Evolutionary conservation across 2,113 vertebrate genomes (phyloP).

Genomic region (Theropithecus gelada): DNA sequence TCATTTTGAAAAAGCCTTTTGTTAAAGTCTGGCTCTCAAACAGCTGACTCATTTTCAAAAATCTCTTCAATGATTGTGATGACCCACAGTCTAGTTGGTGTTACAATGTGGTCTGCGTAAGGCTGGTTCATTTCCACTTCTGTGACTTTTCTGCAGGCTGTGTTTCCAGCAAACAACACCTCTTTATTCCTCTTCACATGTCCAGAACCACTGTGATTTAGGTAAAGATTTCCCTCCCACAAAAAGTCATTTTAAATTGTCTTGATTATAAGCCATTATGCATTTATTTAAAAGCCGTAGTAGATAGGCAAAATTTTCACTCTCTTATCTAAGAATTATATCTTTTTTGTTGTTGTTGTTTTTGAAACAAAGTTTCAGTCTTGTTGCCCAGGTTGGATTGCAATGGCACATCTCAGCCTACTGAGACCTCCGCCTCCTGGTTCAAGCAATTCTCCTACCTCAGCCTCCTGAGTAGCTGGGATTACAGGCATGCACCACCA

Average conservation of each 20-base stretch:
- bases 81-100: background rate
- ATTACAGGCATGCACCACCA: too few species aligned
- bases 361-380: too few species aligned
- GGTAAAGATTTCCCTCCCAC: background rate
- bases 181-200: background rate
- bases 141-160: background rate
- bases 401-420: too few species aligned
- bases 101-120: background rate
- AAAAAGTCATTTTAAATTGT: background rate
- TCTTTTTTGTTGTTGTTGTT: background rate
- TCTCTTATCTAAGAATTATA: background rate
- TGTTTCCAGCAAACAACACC: background rate
- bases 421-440: too few species aligned
- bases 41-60: background rate
- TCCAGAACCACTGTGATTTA: background rate
- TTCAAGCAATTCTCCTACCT: too few species aligned
- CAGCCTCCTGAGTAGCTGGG: too few species aligned
- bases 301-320: background rate
- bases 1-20: background rate
- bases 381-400: too few species aligned
- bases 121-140: background rate
- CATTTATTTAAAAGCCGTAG: background rate
- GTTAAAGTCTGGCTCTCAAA: background rate
- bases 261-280: background rate
- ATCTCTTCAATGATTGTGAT: background rate